A percentile compares a stretch with the other conserved stretches of the same genome.
Conservation (phyloP, 2,113 vertebrate species). For the Dolichallabes microphthalmus region DNA sequence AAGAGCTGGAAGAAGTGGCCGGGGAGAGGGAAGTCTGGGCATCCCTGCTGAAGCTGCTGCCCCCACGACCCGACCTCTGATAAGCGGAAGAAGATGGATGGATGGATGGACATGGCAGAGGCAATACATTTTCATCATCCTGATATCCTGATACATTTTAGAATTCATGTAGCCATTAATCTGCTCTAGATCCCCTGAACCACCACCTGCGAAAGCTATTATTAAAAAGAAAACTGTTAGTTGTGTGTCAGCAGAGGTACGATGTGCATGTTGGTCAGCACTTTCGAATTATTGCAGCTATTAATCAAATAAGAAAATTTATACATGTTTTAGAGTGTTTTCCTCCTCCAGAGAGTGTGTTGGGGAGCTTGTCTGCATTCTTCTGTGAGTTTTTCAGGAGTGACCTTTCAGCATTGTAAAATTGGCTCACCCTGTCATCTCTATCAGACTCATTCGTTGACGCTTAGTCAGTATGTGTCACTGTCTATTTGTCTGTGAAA, state of each 20-base stretch:
- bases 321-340: not conserved
- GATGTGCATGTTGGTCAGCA: not conserved
- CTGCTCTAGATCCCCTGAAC: not conserved
- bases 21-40: too few species aligned
- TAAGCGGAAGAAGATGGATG: too few species aligned
- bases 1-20: too few species aligned
- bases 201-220: not conserved
- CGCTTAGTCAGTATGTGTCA: not conserved
- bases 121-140: not conserved
- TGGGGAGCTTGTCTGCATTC: not conserved
- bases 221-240: not conserved
- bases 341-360: not conserved
- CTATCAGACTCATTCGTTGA: not conserved
- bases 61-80: too few species aligned
- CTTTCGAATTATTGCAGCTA: not conserved
- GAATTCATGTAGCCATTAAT: not conserved
- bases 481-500: not conserved
- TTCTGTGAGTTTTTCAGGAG: not conserved
- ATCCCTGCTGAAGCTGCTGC: too few species aligned
- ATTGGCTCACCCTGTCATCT: conserved; percentile 20
- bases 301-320: not conserved
- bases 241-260: not conserved
- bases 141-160: not conserved
- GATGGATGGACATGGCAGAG: not conserved
- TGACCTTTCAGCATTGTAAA: conserved; percentile 24